Evolutionary conservation across 2,888 invertebrate species (phyloP), one percentile per base, ranked within the genome.

Genomic region (Ochropleura plecta): DNA sequence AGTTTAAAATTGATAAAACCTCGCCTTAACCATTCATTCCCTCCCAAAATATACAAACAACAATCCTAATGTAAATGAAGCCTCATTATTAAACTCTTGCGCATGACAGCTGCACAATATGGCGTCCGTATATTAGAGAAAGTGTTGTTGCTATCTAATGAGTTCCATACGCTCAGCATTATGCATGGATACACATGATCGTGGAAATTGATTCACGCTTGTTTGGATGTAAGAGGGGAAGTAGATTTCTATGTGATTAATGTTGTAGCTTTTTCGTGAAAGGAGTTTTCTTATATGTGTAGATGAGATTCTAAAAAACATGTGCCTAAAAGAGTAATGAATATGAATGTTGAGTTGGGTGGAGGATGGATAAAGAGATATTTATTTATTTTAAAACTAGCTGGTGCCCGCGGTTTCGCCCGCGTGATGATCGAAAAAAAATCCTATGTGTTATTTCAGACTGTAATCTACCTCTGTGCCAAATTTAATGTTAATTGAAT

Each of bases 31-130:
- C 30, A 30, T 30, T 57, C 8, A 57, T 30, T n/a, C 20, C 55
- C 55, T 55, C 51, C 49, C 74, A 18, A 73, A 77, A 80, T 7
- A 51, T n/a, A n/a, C 12, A 46, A 57, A 79, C 49, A 63, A 64
- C 59, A 78, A 67, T 59, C 48, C 0, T 30, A 72, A 83, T 80
- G 83, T 60, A 83, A 83, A 80, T 80, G 59, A 59, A 72, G 42
- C 55, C 73, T 68, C 73, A 42, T 83, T 78, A 82, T 59, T 69
- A 73, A 62, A 84, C 59, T 68, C 64, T 51, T 67, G 84, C 81
- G 76, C 70, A 69, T 71, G 70, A 76, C 84, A 84, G 65, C 81
- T 67, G 70, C 70, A 65, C 84, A 81, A 80, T 80, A 81, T 79
- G 66, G 63, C 79, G 57, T 14, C 53, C 46, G 79, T 51, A 16